Percentiles rank a stretch among this genome's conserved stretches.
These are phyloP conservation scores for Myoxocephalus aenaeus DNA, from an alignment of 2,797 vertebrate genomes.

Conservation along the genomic window DNA sequence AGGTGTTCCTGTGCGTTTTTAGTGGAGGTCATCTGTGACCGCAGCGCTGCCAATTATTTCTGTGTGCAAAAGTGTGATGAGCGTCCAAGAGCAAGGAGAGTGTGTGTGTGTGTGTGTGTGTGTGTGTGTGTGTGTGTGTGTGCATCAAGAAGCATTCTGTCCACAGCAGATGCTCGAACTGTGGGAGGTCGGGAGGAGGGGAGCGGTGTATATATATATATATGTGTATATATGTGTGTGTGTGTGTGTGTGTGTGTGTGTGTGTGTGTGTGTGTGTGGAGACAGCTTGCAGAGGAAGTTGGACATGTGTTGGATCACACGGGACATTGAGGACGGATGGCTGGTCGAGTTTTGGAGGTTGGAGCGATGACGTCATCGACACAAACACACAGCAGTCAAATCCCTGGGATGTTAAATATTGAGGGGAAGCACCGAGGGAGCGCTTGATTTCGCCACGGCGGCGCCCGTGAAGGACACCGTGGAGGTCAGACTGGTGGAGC, in stretches of 20 bases:
- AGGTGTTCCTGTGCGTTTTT: conserved; percentile 29
- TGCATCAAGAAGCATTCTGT: conserved; percentile 68
- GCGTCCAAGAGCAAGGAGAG: conserved; percentile 23
- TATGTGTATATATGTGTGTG: conserved; percentile 21
- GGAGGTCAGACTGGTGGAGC: conserved; percentile 25
- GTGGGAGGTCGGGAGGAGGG: conserved; percentile 59
- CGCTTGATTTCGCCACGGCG: conserved; percentile 15
- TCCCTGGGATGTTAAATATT: conserved; percentile 7
- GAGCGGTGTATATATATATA: conserved; percentile 18
- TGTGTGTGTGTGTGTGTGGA: conserved; percentile 23
- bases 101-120: conserved; percentile 23
- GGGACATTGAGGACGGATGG: conserved; percentile 58
- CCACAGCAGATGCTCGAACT: conserved; percentile 80
- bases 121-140: conserved; percentile 7
- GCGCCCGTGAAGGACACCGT: conserved; percentile 19
- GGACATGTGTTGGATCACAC: conserved; percentile 65
- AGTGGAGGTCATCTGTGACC: conserved; percentile 25
- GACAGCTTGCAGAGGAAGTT: conserved; percentile 68
- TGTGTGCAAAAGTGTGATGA: conserved; percentile 26
- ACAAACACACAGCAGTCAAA: conserved; percentile 23
- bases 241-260: conserved; percentile 30
- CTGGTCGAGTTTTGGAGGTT: conserved; percentile 45
- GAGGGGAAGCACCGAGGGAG: conserved; percentile 28
- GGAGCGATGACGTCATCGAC: conserved; percentile 35
- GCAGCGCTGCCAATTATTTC: conserved; percentile 29